Evolutionary conservation across 2,888 invertebrate genomes (phyloP).

Genomic region (Panopea generosa): DNA sequence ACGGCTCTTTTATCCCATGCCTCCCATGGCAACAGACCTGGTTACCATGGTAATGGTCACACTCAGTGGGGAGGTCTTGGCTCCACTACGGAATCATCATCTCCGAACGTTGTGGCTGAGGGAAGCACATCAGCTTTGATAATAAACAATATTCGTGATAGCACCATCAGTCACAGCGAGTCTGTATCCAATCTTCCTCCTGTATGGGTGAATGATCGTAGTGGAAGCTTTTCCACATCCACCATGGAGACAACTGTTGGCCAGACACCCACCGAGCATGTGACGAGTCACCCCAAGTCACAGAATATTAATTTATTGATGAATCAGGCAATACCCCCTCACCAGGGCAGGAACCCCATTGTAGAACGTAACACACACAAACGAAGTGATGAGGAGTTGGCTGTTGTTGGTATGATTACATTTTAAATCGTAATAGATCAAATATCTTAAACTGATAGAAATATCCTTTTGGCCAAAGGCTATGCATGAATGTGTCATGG

Average conservation of each 20-base stretch:
- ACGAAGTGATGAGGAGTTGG: constrained; percentile 86
- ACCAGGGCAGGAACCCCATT: constrained; percentile 94
- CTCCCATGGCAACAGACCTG: constrained; percentile 40
- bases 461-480: too few relatives aligned
- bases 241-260: constrained; percentile 88
- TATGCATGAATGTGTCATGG: too few relatives aligned
- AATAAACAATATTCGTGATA: constrained; percentile 61
- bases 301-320: constrained; percentile 76
- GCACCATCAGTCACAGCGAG: constrained; percentile 32
- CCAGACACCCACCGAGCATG: constrained; percentile 87
- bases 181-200: constrained; percentile 38
- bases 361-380: constrained; percentile 91
- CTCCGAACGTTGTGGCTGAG: constrained; percentile 48
- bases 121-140: constrained; percentile 63
- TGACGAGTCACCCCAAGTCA: constrained; percentile 72
- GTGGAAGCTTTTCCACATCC: constrained; percentile 85
- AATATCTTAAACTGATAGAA: too few relatives aligned
- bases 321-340: constrained; percentile 88
- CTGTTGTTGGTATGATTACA: constrained; percentile 84
- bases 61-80: constrained; percentile 57
- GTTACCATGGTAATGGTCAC: constrained; percentile 59
- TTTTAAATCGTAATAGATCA: too few relatives aligned
- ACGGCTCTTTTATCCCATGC: constrained; percentile 70
- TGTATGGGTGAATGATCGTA: constrained; percentile 54
- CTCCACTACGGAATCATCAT: constrained; percentile 46